Evolutionary conservation across 2,113 vertebrate species (phyloP).

Genomic region (cat (Felis catus)): DNA sequence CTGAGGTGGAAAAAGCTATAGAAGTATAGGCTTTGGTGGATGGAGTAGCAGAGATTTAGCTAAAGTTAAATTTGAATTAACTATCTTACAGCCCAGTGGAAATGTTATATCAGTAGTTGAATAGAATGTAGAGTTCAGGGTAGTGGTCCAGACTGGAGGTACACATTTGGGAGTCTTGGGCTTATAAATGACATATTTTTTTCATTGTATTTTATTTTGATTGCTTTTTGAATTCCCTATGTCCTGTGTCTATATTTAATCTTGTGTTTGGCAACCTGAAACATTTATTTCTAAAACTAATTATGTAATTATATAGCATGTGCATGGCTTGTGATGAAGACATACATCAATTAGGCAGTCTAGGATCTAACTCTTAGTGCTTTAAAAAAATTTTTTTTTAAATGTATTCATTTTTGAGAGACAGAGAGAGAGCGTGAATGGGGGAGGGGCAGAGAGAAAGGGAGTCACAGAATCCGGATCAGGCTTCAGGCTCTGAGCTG

Average conservation of each 20-base stretch:
- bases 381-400: not conserved
- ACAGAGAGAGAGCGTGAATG: no score
- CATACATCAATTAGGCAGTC: not conserved
- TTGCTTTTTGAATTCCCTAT: not conserved
- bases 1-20: not conserved
- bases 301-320: not conserved
- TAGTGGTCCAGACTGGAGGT: not conserved
- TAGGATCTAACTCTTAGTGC: not conserved
- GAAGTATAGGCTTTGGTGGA: not conserved
- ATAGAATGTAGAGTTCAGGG: not conserved
- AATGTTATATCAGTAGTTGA: not conserved
- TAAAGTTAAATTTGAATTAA: not conserved
- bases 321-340: not conserved
- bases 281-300: slow-evolving; percentile 42
- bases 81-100: not conserved
- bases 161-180: not conserved
- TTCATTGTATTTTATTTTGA: not conserved
- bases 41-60: not conserved
- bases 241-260: not conserved
- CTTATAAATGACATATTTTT: not conserved
- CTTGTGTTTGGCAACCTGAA: not conserved
- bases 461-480: no score
- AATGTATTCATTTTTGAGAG: no score
- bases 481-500: no score
- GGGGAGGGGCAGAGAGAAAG: no score